Evolutionary conservation across 2,797 vertebrate species (phyloP).

Genomic region (Poeciliopsis presidionis): DNA sequence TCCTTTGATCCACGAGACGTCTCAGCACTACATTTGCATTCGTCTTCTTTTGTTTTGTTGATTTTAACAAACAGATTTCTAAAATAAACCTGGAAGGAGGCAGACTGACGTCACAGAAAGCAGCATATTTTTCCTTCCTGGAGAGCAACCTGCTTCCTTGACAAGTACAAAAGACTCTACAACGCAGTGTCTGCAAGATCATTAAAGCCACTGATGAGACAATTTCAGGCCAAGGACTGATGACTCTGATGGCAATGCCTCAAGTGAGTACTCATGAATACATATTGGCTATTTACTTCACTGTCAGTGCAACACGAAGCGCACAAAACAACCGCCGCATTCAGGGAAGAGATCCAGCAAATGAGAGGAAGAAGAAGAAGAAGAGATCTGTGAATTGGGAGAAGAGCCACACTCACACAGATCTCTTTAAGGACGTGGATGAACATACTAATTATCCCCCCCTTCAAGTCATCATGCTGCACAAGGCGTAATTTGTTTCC

Average conservation of each 20-base stretch:
- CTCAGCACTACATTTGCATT: background rate
- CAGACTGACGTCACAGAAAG: background rate
- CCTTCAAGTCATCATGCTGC: slow-evolving; percentile 58
- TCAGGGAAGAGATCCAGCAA: slow-evolving; percentile 27
- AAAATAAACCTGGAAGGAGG: slow-evolving; percentile 15
- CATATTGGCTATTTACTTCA: slow-evolving; percentile 44
- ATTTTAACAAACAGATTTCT: slow-evolving; percentile 20
- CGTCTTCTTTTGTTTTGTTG: background rate
- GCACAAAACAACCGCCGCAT: background rate
- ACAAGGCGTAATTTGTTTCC: slow-evolving; percentile 72
- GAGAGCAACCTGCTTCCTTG: slow-evolving; percentile 17
- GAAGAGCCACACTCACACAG: slow-evolving; percentile 29
- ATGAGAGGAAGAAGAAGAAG: slow-evolving; percentile 29
- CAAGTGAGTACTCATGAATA: slow-evolving; percentile 56
- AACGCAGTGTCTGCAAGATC: slow-evolving; percentile 35
- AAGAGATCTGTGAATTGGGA: slow-evolving; percentile 23
- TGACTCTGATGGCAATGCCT: slow-evolving; percentile 41
- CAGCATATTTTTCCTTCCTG: background rate
- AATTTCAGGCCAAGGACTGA: slow-evolving; percentile 56
- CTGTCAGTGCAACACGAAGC: slow-evolving; percentile 15
- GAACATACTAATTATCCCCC: slow-evolving; percentile 67
- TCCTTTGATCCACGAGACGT: background rate
- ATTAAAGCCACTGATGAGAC: slow-evolving; percentile 50
- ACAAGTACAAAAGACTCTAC: slow-evolving; percentile 49
- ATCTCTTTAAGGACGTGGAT: slow-evolving; percentile 49